A percentile compares a stretch with the other conserved stretches of the same genome.
Conservation (phyloP, 2,113 vertebrate genomes). For the Salvelinus fontinalis region DNA sequence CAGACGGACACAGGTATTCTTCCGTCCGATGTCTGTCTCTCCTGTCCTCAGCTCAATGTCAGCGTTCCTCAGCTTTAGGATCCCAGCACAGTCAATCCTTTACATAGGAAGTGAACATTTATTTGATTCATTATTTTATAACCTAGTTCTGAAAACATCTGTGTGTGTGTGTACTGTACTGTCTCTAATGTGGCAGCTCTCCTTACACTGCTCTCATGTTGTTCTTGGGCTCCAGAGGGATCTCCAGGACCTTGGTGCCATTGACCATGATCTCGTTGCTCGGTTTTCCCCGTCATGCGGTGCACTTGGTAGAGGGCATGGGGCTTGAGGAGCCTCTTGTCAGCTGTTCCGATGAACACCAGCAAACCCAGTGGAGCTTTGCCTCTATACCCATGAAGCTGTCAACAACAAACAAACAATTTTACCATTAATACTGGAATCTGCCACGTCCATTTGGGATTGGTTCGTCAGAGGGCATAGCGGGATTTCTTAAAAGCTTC, state of each 20-base stretch:
- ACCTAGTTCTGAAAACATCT: not conserved
- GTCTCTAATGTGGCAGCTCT: not conserved
- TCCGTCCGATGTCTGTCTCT: conserved; percentile 93
- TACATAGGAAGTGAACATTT: not conserved
- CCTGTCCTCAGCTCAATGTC: conserved; percentile 95
- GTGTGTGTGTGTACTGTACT: not conserved
- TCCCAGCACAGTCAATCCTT: conserved; percentile 97
- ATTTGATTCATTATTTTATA: no score
- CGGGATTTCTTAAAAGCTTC: no score
- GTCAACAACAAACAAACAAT: conserved; percentile 1
- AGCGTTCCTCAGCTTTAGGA: conserved; percentile 92
- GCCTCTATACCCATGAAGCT: conserved; percentile 91
- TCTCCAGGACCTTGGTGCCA: conserved; percentile 92
- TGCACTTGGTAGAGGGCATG: conserved; percentile 98
- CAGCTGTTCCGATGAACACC: conserved; percentile 95
- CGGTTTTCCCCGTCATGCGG: conserved; percentile 93
- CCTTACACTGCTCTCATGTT: conserved; percentile 93
- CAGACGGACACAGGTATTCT: conserved; percentile 92
- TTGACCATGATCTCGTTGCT: conserved; percentile 87
- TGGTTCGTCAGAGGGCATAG: no score
- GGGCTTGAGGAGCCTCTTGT: conserved; percentile 89
- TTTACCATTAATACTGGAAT: no score
- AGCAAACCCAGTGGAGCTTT: conserved; percentile 85
- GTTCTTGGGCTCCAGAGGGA: conserved; percentile 90
- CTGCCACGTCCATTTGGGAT: no score